A percentile compares a stretch with the other conserved stretches of the same genome.
These are phyloP conservation scores for Berghia stephanieae DNA, from an alignment of 1,140 invertebrate genomes.

Conservation along the genomic window DNA sequence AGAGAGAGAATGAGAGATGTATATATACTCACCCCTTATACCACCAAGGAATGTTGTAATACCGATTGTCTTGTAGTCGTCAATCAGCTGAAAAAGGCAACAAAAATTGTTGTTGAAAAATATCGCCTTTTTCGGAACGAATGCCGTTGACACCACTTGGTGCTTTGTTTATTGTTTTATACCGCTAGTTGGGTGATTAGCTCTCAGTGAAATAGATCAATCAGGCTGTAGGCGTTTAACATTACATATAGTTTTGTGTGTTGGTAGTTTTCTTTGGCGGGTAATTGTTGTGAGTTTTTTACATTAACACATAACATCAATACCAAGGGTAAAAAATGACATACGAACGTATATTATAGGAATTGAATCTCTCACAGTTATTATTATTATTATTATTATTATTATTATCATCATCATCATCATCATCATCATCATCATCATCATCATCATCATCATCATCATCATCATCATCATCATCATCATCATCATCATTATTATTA, in stretches of 20 bases:
- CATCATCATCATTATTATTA: not conserved
- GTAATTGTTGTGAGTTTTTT: not conserved
- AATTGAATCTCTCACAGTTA: not conserved
- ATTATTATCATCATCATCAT: not conserved
- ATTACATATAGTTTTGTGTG: not conserved
- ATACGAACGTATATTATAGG: too few species aligned
- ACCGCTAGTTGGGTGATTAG: too few species aligned
- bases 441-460: slow-evolving; percentile 13
- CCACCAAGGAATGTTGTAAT: slow-evolving; percentile 42
- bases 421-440: slow-evolving; percentile 15
- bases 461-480: not conserved
- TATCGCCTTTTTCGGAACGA: not conserved
- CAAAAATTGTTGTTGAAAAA: not conserved
- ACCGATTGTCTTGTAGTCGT: slow-evolving; percentile 47
- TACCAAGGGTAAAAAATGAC: too few species aligned
- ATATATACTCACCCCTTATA: slow-evolving; percentile 9
- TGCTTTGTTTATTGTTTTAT: too few species aligned
- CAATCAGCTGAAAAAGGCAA: slow-evolving; percentile 46
- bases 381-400: slow-evolving; percentile 13
- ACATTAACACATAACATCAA: not conserved
- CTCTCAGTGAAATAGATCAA: not conserved
- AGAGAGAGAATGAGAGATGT: not conserved
- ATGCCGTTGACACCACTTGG: too few species aligned
- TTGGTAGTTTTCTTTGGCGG: not conserved
- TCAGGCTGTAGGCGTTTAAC: not conserved